phyloP scores from a whole-genome alignment of 37 sponge, comb jelly and placozoan species.

The Spongilla lacustris region DNA sequence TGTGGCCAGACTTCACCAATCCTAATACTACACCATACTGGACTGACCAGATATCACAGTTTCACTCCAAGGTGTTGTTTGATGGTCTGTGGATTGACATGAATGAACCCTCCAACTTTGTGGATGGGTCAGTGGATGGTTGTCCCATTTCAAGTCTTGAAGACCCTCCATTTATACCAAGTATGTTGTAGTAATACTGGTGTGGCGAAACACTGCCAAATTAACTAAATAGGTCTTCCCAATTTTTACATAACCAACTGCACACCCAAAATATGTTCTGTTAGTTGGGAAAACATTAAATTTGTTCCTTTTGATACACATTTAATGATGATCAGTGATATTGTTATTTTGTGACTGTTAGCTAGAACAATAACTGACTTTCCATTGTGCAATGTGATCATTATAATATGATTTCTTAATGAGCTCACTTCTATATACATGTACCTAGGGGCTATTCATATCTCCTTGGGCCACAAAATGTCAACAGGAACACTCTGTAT shows the following conservation, averaged over 20 bases:
- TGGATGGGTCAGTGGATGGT: slow-evolving; percentile 67
- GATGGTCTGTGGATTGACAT: slow-evolving; percentile 95
- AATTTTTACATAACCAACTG: too few relatives aligned
- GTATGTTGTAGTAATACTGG: slow-evolving; percentile 6
- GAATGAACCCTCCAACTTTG: slow-evolving; percentile 89
- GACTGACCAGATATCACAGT: slow-evolving; percentile 24
- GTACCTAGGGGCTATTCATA: slow-evolving; percentile 37
- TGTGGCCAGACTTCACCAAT: slow-evolving; percentile 76
- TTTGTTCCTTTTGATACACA: too few relatives aligned
- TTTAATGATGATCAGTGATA: too few relatives aligned
- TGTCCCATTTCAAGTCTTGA: slow-evolving; percentile 58
- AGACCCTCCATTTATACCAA: slow-evolving; percentile 67
- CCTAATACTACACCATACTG: slow-evolving; percentile 52
- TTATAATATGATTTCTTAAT: background rate
- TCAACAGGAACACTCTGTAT: slow-evolving; percentile 67
- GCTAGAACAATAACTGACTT: too few relatives aligned
- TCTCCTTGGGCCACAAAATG: too few relatives aligned
- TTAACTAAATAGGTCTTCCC: too few relatives aligned
- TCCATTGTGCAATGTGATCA: too few relatives aligned
- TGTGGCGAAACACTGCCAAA: too few relatives aligned
- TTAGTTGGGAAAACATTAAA: too few relatives aligned
- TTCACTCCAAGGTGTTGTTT: slow-evolving; percentile 51
- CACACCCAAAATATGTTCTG: too few relatives aligned
- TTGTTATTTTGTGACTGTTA: too few relatives aligned
- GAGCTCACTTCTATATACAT: background rate